Percentiles rank a stretch among this genome's conserved stretches.
Conservation (phyloP, 2,797 vertebrate species). For the Sciaenops ocellatus region DNA sequence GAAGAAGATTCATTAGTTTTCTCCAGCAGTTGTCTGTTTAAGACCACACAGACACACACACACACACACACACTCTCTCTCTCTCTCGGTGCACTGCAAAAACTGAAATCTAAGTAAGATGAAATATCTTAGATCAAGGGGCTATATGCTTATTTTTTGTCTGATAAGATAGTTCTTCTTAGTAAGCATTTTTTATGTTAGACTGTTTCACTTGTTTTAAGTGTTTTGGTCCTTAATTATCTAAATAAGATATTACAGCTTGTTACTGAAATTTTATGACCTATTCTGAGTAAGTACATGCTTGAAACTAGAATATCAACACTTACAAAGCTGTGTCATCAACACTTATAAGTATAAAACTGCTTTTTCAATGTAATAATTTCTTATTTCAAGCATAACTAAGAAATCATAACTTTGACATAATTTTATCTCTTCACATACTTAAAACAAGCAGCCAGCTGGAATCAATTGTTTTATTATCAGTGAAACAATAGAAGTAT, state of each 20-base stretch:
- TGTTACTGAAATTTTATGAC: constrained; percentile 5
- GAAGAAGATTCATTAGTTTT: no score
- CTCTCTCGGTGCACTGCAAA: no score
- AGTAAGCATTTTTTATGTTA: background rate
- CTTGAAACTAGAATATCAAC: constrained; percentile 13
- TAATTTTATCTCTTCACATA: background rate
- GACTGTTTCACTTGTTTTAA: constrained; percentile 6
- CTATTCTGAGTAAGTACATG: background rate
- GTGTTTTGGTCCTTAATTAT: constrained; percentile 6
- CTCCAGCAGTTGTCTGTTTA: no score
- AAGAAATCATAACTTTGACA: background rate
- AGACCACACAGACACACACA: no score
- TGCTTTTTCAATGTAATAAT: background rate
- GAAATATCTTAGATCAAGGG: no score
- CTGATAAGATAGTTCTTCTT: constrained; percentile 9
- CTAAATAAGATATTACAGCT: constrained; percentile 1
- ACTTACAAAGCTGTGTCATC: background rate
- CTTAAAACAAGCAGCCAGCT: background rate
- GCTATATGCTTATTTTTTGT: no score
- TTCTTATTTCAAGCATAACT: constrained; percentile 4
- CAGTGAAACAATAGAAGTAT: background rate
- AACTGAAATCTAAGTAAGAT: no score
- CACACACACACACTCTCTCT: no score
- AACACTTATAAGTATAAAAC: constrained; percentile 13
- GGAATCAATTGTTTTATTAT: background rate